phyloP scores from a whole-genome alignment of 2,888 invertebrate species.

The Busseola fusca region DNA sequence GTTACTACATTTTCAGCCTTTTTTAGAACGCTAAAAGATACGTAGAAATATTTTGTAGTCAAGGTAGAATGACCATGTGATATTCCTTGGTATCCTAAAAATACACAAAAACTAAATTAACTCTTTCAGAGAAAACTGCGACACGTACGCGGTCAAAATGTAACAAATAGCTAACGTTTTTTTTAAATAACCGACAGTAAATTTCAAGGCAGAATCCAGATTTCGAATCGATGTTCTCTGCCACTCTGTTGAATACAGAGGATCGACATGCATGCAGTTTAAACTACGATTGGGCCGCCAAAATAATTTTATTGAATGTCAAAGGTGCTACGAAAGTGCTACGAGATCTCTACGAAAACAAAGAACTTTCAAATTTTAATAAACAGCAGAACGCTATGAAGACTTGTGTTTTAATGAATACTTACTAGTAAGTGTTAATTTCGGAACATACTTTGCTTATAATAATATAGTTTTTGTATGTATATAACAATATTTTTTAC shows the following conservation, averaged over 20 bases:
- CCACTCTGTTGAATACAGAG: not conserved
- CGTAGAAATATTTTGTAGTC: not conserved
- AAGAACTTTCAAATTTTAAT: not conserved
- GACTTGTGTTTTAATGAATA: not conserved
- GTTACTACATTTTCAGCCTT: not conserved
- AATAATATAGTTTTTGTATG: not conserved
- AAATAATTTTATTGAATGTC: not conserved
- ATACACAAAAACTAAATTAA: too few relatives aligned
- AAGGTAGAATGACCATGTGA: not conserved
- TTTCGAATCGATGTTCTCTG: not conserved
- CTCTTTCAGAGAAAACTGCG: too few relatives aligned
- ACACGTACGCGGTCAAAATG: too few relatives aligned
- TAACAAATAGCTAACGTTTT: too few relatives aligned
- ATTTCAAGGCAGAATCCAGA: not conserved
- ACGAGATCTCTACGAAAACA: constrained; percentile 1
- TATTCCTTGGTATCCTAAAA: not conserved
- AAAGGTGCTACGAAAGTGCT: constrained; percentile 5
- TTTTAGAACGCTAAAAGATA: not conserved
- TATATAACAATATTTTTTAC: not conserved
- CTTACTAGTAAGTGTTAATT: not conserved
- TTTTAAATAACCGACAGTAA: too few relatives aligned
- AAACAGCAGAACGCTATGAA: not conserved
- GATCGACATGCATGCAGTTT: not conserved
- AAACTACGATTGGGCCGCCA: not conserved
- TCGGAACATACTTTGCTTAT: not conserved